Conservation (phyloP, 1,140 invertebrate genomes). For the Hypsibius dujardini region DNA sequence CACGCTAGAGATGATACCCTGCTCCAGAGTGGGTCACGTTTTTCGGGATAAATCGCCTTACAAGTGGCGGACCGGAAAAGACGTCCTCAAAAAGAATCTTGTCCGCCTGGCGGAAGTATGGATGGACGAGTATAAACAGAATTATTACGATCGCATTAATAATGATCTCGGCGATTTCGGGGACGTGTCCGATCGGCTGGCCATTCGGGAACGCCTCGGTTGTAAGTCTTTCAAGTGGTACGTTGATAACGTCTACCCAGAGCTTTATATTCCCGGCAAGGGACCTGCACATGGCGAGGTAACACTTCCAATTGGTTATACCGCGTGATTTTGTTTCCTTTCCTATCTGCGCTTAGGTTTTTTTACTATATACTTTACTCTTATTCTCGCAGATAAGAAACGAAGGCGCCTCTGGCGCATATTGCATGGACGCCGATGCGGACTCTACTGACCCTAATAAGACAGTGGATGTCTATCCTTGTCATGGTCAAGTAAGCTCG, state of each 20-base stretch:
- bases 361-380: background rate
- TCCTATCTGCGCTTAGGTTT: background rate
- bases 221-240: slow-evolving; percentile 37
- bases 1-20: slow-evolving; percentile 77
- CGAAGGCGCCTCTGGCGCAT: background rate
- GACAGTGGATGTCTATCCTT: background rate
- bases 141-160: slow-evolving; percentile 57
- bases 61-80: slow-evolving; percentile 30
- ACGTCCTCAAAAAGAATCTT: slow-evolving; percentile 46
- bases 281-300: slow-evolving; percentile 21
- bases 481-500: slow-evolving; percentile 4
- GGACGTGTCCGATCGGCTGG: slow-evolving; percentile 39
- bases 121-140: slow-evolving; percentile 87
- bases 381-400: slow-evolving; percentile 3
- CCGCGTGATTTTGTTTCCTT: slow-evolving; percentile 26
- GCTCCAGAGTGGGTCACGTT: slow-evolving; percentile 74
- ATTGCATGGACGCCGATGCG: background rate
- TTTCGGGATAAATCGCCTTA: slow-evolving; percentile 80
- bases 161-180: slow-evolving; percentile 24
- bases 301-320: slow-evolving; percentile 20
- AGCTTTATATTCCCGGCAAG: slow-evolving; percentile 42
- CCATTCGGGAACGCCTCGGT: slow-evolving; percentile 30
- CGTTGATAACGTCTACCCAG: slow-evolving; percentile 33
- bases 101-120: slow-evolving; percentile 66
- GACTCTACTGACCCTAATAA: background rate